Percentiles rank a stretch among this genome's conserved stretches.
These are phyloP conservation scores for Proterorhinus semilunaris DNA, from an alignment of 2,113 vertebrate genomes.

Conservation along the genomic window DNA sequence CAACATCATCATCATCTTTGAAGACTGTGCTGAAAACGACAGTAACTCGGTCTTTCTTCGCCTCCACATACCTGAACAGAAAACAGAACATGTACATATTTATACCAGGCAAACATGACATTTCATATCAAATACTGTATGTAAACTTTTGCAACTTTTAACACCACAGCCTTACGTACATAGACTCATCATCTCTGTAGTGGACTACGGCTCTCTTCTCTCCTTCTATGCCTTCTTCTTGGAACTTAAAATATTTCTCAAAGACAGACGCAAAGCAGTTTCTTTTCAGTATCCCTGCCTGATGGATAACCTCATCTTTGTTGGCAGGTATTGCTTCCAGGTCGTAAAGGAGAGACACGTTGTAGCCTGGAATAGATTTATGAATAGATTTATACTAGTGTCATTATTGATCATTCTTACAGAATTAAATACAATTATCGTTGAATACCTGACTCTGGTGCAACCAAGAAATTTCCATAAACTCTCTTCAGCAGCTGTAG, in stretches of 20 bases:
- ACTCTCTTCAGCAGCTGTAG: conserved; percentile 89
- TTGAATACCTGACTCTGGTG: conserved; percentile 84
- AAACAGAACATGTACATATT: background rate
- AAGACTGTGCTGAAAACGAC: conserved; percentile 99
- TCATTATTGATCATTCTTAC: background rate
- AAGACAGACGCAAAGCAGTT: conserved; percentile 99
- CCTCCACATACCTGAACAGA: conserved; percentile 88
- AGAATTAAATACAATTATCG: background rate
- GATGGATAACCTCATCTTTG: conserved; percentile 88
- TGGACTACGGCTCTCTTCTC: conserved; percentile 95
- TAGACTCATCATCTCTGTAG: conserved; percentile 97
- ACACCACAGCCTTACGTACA: conserved; percentile 75
- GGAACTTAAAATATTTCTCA: conserved; percentile 98
- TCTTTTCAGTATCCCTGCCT: conserved; percentile 94
- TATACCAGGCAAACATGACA: background rate
- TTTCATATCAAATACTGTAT: background rate
- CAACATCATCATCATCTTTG: conserved; percentile 97
- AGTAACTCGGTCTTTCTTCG: conserved; percentile 96
- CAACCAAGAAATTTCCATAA: conserved; percentile 87
- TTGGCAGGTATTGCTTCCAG: conserved; percentile 90
- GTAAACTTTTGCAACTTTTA: too few species aligned
- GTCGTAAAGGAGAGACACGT: conserved; percentile 72
- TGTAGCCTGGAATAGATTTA: conserved; percentile 49
- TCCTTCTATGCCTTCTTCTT: conserved; percentile 95
- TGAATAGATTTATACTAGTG: too few species aligned